Percentiles rank a stretch among this genome's conserved stretches.
These are phyloP conservation scores for Rhorus exstirpatorius DNA, from an alignment of 2,888 invertebrate species.

Conservation along the genomic window DNA sequence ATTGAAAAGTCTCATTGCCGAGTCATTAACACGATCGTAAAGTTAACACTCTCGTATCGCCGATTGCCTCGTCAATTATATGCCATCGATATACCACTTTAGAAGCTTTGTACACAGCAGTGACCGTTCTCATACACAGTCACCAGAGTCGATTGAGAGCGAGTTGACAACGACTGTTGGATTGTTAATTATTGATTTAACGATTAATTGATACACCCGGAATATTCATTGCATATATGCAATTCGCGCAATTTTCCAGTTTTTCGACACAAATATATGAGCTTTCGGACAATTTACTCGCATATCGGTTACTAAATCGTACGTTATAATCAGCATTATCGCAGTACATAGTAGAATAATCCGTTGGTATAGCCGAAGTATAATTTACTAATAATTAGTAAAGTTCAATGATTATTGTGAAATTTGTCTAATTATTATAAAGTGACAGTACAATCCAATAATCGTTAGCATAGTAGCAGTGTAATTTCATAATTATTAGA, in stretches of 20 bases:
- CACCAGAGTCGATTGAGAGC: neutral
- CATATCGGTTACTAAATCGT: too few species aligned
- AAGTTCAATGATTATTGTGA: too few species aligned
- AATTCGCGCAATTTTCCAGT: too few species aligned
- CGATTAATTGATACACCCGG: neutral
- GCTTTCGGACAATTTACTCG: too few species aligned
- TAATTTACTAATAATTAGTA: too few species aligned
- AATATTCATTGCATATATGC: neutral
- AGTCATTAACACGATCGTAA: conserved; percentile 63
- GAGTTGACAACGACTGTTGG: neutral
- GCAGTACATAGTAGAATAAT: too few species aligned
- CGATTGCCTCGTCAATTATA: conserved; percentile 28
- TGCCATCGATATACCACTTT: neutral
- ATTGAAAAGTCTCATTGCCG: conserved; percentile 33
- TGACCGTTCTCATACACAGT: neutral
- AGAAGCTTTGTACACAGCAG: neutral
- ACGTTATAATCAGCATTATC: too few species aligned
- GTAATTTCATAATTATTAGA: neutral
- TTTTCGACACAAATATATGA: too few species aligned
- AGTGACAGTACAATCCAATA: neutral
- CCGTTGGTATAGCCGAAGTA: too few species aligned
- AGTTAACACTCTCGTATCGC: conserved; percentile 51
- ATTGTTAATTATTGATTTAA: too few species aligned
- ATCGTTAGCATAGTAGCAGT: neutral
- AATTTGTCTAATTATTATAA: too few species aligned